These are phyloP conservation scores for Pristionchus arcanus DNA, from an alignment of 2,888 invertebrate genomes.

Conservation along the genomic window DNA sequence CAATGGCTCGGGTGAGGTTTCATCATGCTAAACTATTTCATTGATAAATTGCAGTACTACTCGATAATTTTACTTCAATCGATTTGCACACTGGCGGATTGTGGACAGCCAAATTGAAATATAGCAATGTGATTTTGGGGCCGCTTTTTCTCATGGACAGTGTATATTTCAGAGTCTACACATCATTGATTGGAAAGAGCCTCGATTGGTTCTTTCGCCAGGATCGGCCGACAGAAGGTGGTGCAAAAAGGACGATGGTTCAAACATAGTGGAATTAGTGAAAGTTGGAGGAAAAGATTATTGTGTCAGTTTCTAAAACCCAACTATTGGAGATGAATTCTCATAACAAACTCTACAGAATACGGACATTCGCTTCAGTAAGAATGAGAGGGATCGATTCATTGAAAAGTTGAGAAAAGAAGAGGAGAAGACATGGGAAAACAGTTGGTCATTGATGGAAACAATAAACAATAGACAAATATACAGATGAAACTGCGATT, in stretches of 20 bases:
- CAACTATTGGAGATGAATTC: background rate
- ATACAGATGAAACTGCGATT: background rate
- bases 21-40: background rate
- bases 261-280: too few relatives aligned
- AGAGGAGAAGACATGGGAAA: background rate
- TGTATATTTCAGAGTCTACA: background rate
- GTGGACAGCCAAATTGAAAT: background rate
- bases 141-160: background rate
- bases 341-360: background rate
- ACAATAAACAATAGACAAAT: background rate
- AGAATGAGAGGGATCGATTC: background rate
- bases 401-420: background rate
- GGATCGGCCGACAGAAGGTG: background rate
- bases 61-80: background rate
- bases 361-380: background rate
- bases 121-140: background rate
- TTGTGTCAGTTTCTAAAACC: background rate
- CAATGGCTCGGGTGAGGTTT: background rate
- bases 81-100: background rate
- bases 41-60: background rate
- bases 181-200: background rate
- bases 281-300: background rate
- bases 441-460: background rate
- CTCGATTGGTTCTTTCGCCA: background rate
- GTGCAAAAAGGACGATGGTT: background rate